phyloP scores from a whole-genome alignment of 2,888 invertebrate genomes.

The Tetranychus piercei region DNA sequence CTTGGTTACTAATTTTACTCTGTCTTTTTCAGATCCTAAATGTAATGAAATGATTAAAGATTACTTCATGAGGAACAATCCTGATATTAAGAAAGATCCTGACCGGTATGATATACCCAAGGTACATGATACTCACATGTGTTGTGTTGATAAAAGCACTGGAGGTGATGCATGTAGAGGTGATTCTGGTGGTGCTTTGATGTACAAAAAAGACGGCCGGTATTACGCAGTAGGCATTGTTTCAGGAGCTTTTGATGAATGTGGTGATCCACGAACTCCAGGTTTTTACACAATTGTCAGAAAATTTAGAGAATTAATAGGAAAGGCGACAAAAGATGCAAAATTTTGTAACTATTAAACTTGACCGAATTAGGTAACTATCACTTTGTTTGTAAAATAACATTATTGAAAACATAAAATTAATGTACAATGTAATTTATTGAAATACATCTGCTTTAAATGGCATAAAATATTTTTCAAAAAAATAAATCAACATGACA shows the following conservation, averaged over 20 bases:
- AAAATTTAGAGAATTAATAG: neutral
- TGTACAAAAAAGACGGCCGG: neutral
- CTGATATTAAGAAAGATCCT: neutral
- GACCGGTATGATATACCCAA: conserved; percentile 6
- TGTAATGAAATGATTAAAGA: conserved; percentile 4
- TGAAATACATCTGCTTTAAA: no score
- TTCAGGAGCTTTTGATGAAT: conserved; percentile 10
- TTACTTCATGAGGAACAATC: conserved; percentile 5
- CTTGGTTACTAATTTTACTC: neutral
- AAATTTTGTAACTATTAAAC: conserved; percentile 1
- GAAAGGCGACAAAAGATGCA: neutral
- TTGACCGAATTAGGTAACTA: neutral
- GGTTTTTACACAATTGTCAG: conserved; percentile 4
- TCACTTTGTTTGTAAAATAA: neutral
- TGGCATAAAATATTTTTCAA: no score
- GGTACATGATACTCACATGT: conserved; percentile 8
- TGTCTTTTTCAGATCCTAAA: neutral
- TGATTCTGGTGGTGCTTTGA: conserved; percentile 7
- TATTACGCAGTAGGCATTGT: conserved; percentile 7
- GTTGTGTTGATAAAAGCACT: conserved; percentile 1
- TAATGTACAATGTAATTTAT: neutral
- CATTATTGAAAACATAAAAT: neutral
- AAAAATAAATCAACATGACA: no score
- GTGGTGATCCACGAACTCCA: conserved; percentile 4
- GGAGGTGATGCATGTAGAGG: conserved; percentile 10